Evolutionary conservation across 2,113 vertebrate species (phyloP), one percentile per base, ranked within the genome.

Genomic region (Ammodytes marinus): DNA sequence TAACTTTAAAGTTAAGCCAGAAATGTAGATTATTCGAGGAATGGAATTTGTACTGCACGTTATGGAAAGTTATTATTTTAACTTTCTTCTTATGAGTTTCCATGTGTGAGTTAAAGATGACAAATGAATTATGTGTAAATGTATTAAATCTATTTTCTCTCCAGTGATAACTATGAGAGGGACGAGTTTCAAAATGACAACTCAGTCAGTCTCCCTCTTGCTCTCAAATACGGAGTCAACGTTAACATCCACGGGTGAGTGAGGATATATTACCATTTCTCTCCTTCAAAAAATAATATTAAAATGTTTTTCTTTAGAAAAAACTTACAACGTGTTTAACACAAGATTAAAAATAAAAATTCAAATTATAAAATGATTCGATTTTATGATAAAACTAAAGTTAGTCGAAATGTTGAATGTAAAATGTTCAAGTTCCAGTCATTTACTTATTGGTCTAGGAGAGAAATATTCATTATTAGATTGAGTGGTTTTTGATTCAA

Each of bases 161-260:
- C 46, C 84, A 99, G 98, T 79, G 95, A 97, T 80, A 98, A 97
- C 85, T 96, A 95, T 91, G 92, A 95, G 71, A 94, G 89, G 37
- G 46, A 40, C 8, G 93, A 92, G 46, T 92, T 89, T 74, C 84
- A 95, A 50, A 74, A 87, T 72, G 96, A 95, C 85, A 99, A 98
- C 81, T 52, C 17, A 0, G 60, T 95, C 12, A 94, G 80, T 15
- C 89, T 98, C 64, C 19, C 43, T 0, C 77, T 99, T 75, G 95
- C 96, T 68, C 95, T 98, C 3, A 98, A 95, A 93, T 96, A 98
- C 0, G 97, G 96, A 57, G 88, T 96, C 0, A 93, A 95, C 53
- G 79, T 99, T 53, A 93, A 93, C 77, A 81, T 95, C 83, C 96
- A 97, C 0, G 97, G 97, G 98, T 99, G 89, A 97, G 96, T 86